phyloP scores from a whole-genome alignment of 2,797 vertebrate species.

The Pteropus rufus region DNA sequence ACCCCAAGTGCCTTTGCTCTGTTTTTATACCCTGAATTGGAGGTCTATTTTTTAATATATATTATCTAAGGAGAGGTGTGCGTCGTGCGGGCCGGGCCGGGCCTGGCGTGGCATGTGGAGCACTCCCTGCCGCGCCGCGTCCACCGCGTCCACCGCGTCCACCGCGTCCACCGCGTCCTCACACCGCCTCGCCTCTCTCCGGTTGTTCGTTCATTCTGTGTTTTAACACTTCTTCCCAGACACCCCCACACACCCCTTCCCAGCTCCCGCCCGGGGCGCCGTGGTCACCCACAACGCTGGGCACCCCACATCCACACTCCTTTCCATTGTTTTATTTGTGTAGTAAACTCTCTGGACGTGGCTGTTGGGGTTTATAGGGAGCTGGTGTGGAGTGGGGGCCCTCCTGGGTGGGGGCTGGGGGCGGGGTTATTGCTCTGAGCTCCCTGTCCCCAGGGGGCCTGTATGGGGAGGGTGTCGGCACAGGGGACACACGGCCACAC shows the following conservation, averaged over 20 bases:
- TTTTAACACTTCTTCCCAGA: too few species aligned
- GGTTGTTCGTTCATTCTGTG: background rate
- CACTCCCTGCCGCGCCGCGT: too few species aligned
- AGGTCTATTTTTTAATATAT: constrained; percentile 80
- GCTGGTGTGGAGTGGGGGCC: background rate
- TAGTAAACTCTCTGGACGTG: constrained; percentile 77
- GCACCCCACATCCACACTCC: background rate
- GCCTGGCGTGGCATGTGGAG: background rate
- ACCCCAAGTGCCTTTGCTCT: constrained; percentile 73
- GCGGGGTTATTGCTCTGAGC: constrained; percentile 79
- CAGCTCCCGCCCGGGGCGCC: background rate
- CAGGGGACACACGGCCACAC: constrained; percentile 33
- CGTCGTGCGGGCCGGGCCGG: background rate
- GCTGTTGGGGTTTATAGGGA: constrained; percentile 36
- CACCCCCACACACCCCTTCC: accelerated
- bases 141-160: too few species aligned
- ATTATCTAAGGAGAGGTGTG: constrained; percentile 67
- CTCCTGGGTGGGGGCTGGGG: constrained; percentile 65
- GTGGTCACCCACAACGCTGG: background rate
- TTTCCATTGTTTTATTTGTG: constrained; percentile 72
- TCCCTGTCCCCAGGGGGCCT: constrained; percentile 68
- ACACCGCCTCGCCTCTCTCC: background rate
- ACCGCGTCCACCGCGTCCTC: accelerated
- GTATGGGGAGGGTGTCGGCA: constrained; percentile 59
- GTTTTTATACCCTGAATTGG: constrained; percentile 70